Conservation (phyloP, 2,888 invertebrate genomes). For the Lasioglossum calceatum region DNA sequence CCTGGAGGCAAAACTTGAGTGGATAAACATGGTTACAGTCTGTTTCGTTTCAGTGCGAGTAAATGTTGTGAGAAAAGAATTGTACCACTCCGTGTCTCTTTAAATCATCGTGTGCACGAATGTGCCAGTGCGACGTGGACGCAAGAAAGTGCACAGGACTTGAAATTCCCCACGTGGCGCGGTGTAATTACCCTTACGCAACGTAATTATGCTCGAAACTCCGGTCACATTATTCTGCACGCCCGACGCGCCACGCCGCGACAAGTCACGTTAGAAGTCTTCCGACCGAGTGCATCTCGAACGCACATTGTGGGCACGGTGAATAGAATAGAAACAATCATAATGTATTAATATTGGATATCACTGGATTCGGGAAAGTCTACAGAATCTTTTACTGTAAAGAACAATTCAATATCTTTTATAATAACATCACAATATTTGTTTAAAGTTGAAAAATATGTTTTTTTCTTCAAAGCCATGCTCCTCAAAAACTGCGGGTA, state of each 20-base stretch:
- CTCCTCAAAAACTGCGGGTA: too few relatives aligned
- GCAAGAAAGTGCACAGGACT: slow-evolving; percentile 14
- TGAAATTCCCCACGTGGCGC: slow-evolving; percentile 46
- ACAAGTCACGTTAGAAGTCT: slow-evolving; percentile 34
- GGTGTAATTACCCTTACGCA: slow-evolving; percentile 55
- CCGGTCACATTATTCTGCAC: slow-evolving; percentile 43
- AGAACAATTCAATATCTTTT: too few relatives aligned
- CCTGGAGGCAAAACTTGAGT: neutral
- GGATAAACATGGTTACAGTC: neutral
- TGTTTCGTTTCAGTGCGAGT: neutral
- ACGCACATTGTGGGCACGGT: slow-evolving; percentile 9
- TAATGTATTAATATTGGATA: too few relatives aligned
- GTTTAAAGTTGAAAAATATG: too few relatives aligned
- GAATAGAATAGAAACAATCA: neutral
- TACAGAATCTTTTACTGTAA: too few relatives aligned
- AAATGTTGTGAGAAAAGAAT: neutral
- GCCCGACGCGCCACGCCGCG: slow-evolving; percentile 11
- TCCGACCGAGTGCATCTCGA: slow-evolving; percentile 29
- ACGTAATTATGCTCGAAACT: slow-evolving; percentile 56
- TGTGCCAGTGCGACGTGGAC: neutral
- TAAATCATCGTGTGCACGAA: neutral
- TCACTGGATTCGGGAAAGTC: too few relatives aligned
- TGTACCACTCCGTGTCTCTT: neutral
- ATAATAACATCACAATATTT: too few relatives aligned
- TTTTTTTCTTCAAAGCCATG: too few relatives aligned